These are phyloP conservation scores for Cnemophilus loriae DNA, from an alignment of 2,113 vertebrate species.

Conservation along the genomic window DNA sequence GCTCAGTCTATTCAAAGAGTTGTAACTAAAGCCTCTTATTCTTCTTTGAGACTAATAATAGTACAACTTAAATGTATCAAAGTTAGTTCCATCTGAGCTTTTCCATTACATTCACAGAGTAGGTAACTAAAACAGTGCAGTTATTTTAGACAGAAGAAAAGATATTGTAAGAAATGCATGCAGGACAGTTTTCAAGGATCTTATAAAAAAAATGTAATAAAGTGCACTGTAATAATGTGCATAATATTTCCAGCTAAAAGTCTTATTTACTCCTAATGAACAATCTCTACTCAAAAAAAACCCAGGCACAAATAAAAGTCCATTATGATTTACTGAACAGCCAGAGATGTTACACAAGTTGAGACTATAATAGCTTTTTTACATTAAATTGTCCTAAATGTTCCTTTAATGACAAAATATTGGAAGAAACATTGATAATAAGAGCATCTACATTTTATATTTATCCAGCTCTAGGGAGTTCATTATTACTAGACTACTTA, in stretches of 20 bases:
- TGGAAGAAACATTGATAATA: not conserved
- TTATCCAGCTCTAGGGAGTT: not conserved
- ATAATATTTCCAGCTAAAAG: not conserved
- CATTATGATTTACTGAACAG: not conserved
- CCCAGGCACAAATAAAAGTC: not conserved
- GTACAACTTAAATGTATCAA: not conserved
- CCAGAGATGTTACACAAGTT: not conserved
- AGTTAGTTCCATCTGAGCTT: not conserved
- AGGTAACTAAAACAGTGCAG: not conserved
- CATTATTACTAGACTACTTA: not conserved
- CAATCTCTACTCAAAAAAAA: not conserved
- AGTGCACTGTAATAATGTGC: not conserved
- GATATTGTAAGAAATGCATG: not conserved
- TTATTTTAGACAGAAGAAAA: not conserved
- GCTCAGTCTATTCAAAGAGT: not conserved
- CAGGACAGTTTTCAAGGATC: not conserved
- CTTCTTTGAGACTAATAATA: not conserved
- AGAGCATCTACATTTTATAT: not conserved
- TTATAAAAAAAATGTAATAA: not conserved
- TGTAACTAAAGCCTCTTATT: not conserved
- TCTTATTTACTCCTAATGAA: not conserved
- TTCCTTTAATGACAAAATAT: not conserved
- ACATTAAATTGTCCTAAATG: not conserved
- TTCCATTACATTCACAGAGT: not conserved
- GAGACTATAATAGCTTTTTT: not conserved